Evolutionary conservation across 1,140 invertebrate species (phyloP).

Genomic region (Meloidogyne floridensis): DNA sequence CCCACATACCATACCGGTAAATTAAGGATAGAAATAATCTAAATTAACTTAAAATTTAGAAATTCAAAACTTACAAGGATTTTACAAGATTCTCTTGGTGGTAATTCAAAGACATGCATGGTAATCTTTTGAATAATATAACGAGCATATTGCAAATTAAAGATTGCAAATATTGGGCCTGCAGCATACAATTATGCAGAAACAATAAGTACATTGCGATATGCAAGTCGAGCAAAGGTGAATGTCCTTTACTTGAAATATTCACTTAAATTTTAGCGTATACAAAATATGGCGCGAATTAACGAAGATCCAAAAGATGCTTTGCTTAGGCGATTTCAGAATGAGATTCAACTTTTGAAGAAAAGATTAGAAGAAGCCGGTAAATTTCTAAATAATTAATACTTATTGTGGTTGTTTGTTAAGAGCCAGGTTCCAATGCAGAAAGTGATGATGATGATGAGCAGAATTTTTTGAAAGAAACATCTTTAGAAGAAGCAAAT

Average conservation of each 20-base stretch:
- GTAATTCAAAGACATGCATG: conserved; percentile 96
- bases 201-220: conserved; percentile 91
- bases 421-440: conserved; percentile 53
- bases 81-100: conserved; percentile 89
- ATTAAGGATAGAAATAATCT: neutral
- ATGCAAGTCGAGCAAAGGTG: conserved; percentile 71
- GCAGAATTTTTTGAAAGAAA: conserved; percentile 28
- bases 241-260: conserved; percentile 63
- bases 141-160: conserved; percentile 38
- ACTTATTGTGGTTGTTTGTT: neutral
- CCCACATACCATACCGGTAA: conserved; percentile 84
- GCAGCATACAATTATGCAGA: conserved; percentile 96
- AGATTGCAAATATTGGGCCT: conserved; percentile 90
- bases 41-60: conserved; percentile 62
- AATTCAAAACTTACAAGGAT: conserved; percentile 87
- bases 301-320: conserved; percentile 99
- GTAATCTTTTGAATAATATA: conserved; percentile 66
- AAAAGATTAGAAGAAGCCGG: conserved; percentile 75
- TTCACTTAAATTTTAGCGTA: conserved; percentile 88
- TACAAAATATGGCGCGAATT: conserved; percentile 90
- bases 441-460: conserved; percentile 63
- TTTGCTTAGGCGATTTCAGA: conserved; percentile 87
- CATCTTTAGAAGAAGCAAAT: conserved; percentile 44
- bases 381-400: conserved; percentile 18
- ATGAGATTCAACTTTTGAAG: conserved; percentile 88